Evolutionary conservation across 2,113 vertebrate species (phyloP).

Genomic region (Atlantisia rogersi): DNA sequence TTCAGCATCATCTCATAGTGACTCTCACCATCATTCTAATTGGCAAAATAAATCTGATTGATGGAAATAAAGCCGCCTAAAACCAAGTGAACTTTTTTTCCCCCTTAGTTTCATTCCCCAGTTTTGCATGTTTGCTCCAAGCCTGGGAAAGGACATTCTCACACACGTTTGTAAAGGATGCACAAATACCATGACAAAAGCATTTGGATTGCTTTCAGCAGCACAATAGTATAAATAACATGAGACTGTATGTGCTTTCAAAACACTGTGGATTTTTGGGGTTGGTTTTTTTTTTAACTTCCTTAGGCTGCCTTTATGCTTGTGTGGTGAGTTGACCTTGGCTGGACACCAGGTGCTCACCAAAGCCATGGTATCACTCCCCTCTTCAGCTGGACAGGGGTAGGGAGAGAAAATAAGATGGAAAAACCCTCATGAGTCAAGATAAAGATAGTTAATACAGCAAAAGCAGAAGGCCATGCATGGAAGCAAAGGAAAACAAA

Average conservation of each 20-base stretch:
- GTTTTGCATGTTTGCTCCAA: background rate
- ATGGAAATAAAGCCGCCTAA: background rate
- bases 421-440: too few species aligned
- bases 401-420: too few species aligned
- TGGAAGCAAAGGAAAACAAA: too few species aligned
- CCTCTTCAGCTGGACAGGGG: too few species aligned
- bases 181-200: background rate
- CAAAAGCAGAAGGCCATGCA: too few species aligned
- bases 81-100: background rate
- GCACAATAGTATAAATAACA: background rate
- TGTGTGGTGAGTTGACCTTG: too few species aligned
- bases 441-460: too few species aligned
- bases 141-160: background rate
- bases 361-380: too few species aligned
- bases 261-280: background rate
- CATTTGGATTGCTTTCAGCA: background rate
- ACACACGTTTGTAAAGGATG: background rate
- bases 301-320: too few species aligned
- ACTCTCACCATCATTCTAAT: slow-evolving; percentile 1
- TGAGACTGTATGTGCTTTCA: background rate
- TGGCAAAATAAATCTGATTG: background rate
- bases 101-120: background rate
- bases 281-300: too few species aligned
- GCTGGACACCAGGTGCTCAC: too few species aligned
- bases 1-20: background rate